Percentiles rank a stretch among this genome's conserved stretches.
phyloP scores from a whole-genome alignment of 2,888 invertebrate genomes.

The Micoletzkya japonica region DNA sequence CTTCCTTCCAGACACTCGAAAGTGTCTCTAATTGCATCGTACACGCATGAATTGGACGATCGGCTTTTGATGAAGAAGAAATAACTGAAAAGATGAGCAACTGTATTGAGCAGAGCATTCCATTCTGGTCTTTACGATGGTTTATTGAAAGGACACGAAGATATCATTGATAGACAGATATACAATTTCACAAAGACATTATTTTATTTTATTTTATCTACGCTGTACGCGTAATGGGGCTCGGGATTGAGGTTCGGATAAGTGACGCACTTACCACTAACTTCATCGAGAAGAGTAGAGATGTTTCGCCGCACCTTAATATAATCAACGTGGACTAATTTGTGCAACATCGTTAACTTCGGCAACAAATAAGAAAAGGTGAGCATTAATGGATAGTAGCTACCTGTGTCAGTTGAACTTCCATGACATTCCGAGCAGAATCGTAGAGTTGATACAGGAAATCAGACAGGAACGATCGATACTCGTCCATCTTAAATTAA shows the following conservation, averaged over 20 bases:
- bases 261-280: slow-evolving; percentile 18
- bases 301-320: slow-evolving; percentile 38
- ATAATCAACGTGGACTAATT: background rate
- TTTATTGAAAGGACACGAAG: background rate
- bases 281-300: slow-evolving; percentile 25
- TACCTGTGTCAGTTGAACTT: slow-evolving; percentile 11
- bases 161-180: background rate
- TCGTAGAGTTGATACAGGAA: slow-evolving; percentile 44
- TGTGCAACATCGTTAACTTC: background rate
- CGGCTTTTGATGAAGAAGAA: background rate
- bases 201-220: slow-evolving; percentile 15
- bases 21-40: slow-evolving; percentile 45
- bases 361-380: background rate
- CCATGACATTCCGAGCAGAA: slow-evolving; percentile 33
- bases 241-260: no score
- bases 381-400: background rate
- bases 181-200: background rate
- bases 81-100: background rate
- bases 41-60: slow-evolving; percentile 35
- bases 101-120: background rate
- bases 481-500: slow-evolving; percentile 20
- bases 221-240: no score
- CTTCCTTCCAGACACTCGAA: slow-evolving; percentile 51
- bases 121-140: background rate
- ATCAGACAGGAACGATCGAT: slow-evolving; percentile 39